Base-by-base conservation (phyloP, 2,888 invertebrate genomes). In the Drosophila flavopinicola region DNA sequence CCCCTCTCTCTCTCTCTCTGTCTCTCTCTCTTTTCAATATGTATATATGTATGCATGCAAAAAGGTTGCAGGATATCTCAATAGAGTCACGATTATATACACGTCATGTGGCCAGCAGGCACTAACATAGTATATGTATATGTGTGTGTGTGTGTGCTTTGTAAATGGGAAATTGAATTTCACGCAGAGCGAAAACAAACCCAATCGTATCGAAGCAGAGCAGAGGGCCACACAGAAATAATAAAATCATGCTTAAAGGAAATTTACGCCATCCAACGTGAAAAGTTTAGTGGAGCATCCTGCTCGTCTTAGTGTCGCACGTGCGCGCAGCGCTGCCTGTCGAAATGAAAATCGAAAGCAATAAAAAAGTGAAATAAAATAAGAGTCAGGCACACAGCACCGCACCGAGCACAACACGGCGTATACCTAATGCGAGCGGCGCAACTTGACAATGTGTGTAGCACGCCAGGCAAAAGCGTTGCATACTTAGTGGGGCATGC, bases 321-420 rank as follows among this genome's bases (percentile, higher is more conserved):
- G 86, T 85, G 86, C 84, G 64, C 64, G 66, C 73, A n/a, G n/a
- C n/a, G n/a, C n/a, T n/a, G n/a, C n/a, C n/a, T 66, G 68, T 84
- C 79, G 53, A 88, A 88, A 88, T 88, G 88, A 84, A 88, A 88
- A 88, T 88, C 88, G 88, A 88, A 88, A 88, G 88, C 88, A 85
- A 88, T 88, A 88, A 88, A 88, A 85, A 75, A 72, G 52, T 72
- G 52, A 70, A 60, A 75, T 74, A 69, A 69, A 58, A 73, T 57
- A 20, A 33, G 30, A 42, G 41, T 15, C 24, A 25, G 37, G 30
- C 17, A 25, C 17, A 25, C 54, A 20, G 24, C 29, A 25, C 38
- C 27, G 35, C 10, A 17, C 17, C 32, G 30, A 9, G 23, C 27
- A 49, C 67, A 56, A 41, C 77, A 66, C 51, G 60, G 69, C 63